Percentiles rank a stretch among this genome's conserved stretches.
Evolutionary conservation across 2,888 invertebrate genomes (phyloP).

Genomic region (Melieria omissa): DNA sequence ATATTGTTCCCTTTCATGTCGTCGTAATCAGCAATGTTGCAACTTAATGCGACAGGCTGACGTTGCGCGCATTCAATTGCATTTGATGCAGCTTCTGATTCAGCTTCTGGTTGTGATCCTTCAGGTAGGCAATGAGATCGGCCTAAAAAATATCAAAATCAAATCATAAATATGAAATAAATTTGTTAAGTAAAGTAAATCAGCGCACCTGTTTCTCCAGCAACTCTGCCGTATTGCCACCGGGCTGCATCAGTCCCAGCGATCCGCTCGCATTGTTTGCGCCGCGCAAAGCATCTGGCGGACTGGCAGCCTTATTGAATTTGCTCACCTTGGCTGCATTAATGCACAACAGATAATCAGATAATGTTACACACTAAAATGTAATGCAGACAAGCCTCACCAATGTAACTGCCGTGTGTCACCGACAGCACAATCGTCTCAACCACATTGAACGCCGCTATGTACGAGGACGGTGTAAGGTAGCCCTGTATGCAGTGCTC

Average conservation of each 20-base stretch:
- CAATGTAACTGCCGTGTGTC: constrained; percentile 70
- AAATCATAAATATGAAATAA: constrained; percentile 2
- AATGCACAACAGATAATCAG: not conserved
- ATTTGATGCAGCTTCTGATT: constrained; percentile 74
- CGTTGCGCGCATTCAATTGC: constrained; percentile 68
- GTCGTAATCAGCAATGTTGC: constrained; percentile 31
- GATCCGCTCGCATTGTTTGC: constrained; percentile 58
- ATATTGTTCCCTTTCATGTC: not conserved
- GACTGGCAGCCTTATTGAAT: constrained; percentile 72
- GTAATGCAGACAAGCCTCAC: constrained; percentile 58
- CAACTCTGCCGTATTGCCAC: constrained; percentile 71
- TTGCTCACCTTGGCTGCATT: constrained; percentile 70
- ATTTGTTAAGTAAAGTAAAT: not conserved
- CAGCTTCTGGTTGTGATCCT: constrained; percentile 75
- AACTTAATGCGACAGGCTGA: constrained; percentile 35
- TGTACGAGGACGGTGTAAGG: constrained; percentile 70
- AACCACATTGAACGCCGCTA: constrained; percentile 69
- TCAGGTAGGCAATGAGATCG: constrained; percentile 75
- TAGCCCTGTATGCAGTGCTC: constrained; percentile 69
- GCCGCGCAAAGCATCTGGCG: constrained; percentile 74
- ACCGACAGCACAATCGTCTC: constrained; percentile 69
- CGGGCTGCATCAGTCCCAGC: constrained; percentile 66
- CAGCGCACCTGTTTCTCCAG: constrained; percentile 73
- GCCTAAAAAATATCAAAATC: constrained; percentile 65
- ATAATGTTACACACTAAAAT: not conserved